These are phyloP conservation scores for Smutsia gigantea DNA, from an alignment of 2,797 vertebrate species.

Conservation along the genomic window DNA sequence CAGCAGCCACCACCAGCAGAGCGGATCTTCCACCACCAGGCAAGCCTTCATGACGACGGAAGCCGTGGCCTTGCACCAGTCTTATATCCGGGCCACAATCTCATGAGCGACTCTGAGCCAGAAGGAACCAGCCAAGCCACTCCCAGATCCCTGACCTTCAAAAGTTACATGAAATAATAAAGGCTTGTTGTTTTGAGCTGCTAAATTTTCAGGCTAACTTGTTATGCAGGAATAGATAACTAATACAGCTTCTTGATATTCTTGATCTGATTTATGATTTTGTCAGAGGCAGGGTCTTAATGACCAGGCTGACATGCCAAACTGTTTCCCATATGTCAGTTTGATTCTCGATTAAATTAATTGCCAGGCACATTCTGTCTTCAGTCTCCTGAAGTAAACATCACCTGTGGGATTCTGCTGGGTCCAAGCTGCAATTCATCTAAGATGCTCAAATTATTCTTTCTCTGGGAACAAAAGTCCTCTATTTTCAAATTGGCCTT, in stretches of 20 bases:
- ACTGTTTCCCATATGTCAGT: not conserved
- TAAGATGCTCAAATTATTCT: not conserved
- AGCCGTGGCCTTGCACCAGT: not conserved
- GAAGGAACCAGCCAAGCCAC: not conserved
- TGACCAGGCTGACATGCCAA: not conserved
- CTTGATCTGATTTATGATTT: constrained; percentile 1
- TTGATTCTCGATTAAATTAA: not conserved
- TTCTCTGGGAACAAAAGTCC: constrained; percentile 44
- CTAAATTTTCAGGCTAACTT: not conserved
- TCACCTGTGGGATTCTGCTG: not conserved
- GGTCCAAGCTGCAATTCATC: not conserved
- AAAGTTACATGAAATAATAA: not conserved
- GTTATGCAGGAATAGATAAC: not conserved
- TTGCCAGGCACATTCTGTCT: not conserved
- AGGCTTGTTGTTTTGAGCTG: not conserved
- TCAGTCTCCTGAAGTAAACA: constrained; percentile 4
- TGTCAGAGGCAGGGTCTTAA: not conserved
- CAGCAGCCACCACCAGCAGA: not conserved
- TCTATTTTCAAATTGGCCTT: constrained; percentile 26
- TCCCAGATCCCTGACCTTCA: not conserved
- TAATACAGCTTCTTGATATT: not conserved
- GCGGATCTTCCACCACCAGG: not conserved
- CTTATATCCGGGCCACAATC: not conserved
- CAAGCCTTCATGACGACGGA: not conserved
- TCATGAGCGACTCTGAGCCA: not conserved